Conservation (phyloP, 2,888 invertebrate genomes). For the Zygogramma bicolorata region DNA sequence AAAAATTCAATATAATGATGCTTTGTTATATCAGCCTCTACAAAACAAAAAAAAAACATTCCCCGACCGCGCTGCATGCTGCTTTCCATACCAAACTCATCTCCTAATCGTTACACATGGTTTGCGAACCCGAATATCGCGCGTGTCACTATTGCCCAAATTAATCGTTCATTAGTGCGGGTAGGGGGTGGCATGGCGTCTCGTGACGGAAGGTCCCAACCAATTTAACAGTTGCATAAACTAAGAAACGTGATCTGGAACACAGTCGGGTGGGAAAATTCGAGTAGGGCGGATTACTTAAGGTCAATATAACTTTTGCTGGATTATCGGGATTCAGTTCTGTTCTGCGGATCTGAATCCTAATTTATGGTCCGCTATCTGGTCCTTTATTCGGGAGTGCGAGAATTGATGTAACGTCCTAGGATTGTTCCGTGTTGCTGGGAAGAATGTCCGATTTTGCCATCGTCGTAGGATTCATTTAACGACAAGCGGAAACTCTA, state of each 20-base stretch:
- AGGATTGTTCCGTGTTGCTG: slow-evolving; percentile 15
- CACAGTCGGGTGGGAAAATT: slow-evolving; percentile 44
- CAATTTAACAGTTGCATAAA: slow-evolving; percentile 49
- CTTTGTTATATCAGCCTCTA: too few species aligned
- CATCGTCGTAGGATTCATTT: neutral
- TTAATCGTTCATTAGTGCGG: slow-evolving; percentile 13
- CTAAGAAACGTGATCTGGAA: slow-evolving; percentile 51
- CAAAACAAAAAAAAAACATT: neutral
- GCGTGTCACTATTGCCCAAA: slow-evolving; percentile 10
- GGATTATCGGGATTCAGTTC: slow-evolving; percentile 60
- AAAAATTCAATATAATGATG: too few species aligned
- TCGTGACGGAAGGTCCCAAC: slow-evolving; percentile 31
- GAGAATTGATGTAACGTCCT: slow-evolving; percentile 46
- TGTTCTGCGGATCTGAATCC: slow-evolving; percentile 57
- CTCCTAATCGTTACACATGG: neutral
- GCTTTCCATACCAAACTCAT: neutral
- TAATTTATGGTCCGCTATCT: slow-evolving; percentile 56
- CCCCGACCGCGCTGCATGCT: neutral
- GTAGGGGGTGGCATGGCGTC: neutral
- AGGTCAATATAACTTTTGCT: slow-evolving; percentile 61
- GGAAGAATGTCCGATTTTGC: neutral
- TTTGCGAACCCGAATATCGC: neutral
- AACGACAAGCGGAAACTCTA: neutral
- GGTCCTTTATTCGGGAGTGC: slow-evolving; percentile 46
- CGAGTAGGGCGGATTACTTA: slow-evolving; percentile 54